Base-by-base conservation (phyloP, 2,888 invertebrate species). In the Tenthredo mesomela region DNA sequence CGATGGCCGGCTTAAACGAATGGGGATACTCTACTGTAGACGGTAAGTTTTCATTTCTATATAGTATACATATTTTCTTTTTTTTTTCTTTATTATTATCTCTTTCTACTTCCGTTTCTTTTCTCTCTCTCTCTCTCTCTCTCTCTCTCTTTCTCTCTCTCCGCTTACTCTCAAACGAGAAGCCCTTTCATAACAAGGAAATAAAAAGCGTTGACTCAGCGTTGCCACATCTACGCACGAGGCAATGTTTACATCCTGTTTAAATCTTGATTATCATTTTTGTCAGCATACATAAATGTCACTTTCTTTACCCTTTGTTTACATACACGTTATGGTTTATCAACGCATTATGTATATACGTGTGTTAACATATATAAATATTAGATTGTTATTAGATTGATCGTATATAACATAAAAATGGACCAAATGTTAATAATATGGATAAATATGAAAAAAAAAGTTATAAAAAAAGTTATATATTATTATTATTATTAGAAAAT, bases 1-100 rank as follows among this genome's bases (percentile, higher is more conserved):
- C 87, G 86, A 93, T 93, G 92, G 89, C 89, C 87, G 91, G 89
- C 88, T 94, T 94, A 89, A 93, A 94, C 89, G 94, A 94, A 85
- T 95, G 95, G 95, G 95, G 95, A 93, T 95, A 95, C 93, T 94
- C 95, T 89, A 93, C 94, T 89, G 94, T 94, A 88, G 95, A 95
- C 92, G 95, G 95, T 95, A 91, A 95, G 94, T 94, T 86, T 87
- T 89, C 18, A 67, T 29, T 43, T 33, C 25, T 33, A 18, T 29
- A 10, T 43, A 40, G 15, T n/a, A 67, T n/a, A 21, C n/a, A n/a
- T n/a, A n/a, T n/a, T n/a, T n/a, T n/a, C n/a, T 33, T 33, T 70
- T 25, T 33, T n/a, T 67, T 21, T 21, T 21, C 40, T n/a, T n/a
- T n/a, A n/a, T n/a, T 12, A 2, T 40, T 40, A 4, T 43, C 43